These are phyloP conservation scores for Hermetia illucens DNA, from an alignment of 1,140 invertebrate genomes.

Conservation along the genomic window DNA sequence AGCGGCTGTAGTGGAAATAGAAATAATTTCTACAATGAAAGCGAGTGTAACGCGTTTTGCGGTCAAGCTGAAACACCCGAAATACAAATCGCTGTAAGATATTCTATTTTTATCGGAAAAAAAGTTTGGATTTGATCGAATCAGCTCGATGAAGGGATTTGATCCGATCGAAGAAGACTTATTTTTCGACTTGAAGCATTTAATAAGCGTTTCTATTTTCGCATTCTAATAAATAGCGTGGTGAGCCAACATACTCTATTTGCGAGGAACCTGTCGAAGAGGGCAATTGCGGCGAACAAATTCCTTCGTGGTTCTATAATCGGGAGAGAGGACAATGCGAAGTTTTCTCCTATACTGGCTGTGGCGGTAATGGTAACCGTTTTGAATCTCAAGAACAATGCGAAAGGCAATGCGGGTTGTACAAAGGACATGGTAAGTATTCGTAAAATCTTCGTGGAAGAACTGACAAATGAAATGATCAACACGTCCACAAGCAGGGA, in stretches of 20 bases:
- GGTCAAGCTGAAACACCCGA: too few relatives aligned
- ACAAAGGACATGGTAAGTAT: conserved; percentile 50
- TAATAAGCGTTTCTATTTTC: too few relatives aligned
- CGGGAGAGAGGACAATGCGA: conserved; percentile 39
- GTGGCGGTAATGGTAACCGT: conserved; percentile 70
- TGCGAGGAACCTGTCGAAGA: conserved; percentile 46
- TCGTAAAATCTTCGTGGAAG: neutral
- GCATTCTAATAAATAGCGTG: too few relatives aligned
- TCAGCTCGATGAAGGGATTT: too few relatives aligned
- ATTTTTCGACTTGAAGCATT: too few relatives aligned
- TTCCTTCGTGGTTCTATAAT: conserved; percentile 65
- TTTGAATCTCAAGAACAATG: conserved; percentile 70
- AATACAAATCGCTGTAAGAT: too few relatives aligned
- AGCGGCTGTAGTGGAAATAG: conserved; percentile 57
- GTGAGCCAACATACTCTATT: too few relatives aligned
- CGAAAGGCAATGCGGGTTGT: conserved; percentile 59
- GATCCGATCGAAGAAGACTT: too few relatives aligned
- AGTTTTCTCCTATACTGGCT: conserved; percentile 66
- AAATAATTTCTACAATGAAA: conserved; percentile 70
- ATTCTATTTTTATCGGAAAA: too few relatives aligned
- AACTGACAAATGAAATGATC: neutral
- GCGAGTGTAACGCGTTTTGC: conserved; percentile 73
- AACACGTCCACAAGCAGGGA: too few relatives aligned
- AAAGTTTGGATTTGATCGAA: too few relatives aligned
- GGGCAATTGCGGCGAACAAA: conserved; percentile 53